phyloP scores from a whole-genome alignment of 2,888 invertebrate species.

The Agrochola lychnidis region DNA sequence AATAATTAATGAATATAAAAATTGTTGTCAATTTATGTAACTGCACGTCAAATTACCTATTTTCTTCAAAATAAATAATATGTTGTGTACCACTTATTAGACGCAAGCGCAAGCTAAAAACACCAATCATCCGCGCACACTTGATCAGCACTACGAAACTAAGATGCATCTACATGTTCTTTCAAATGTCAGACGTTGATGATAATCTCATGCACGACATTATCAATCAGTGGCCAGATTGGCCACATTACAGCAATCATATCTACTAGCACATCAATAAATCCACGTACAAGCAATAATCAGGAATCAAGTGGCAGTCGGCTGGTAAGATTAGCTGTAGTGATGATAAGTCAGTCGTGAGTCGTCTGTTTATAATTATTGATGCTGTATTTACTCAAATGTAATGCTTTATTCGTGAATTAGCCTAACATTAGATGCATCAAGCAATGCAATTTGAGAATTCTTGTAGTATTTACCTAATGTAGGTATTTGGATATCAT shows the following conservation, averaged over 20 bases:
- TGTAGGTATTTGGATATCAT: neutral
- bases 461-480: neutral
- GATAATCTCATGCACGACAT: slow-evolving; percentile 61
- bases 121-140: slow-evolving; percentile 52
- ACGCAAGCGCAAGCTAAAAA: slow-evolving; percentile 46
- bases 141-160: slow-evolving; percentile 25
- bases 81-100: slow-evolving; percentile 15
- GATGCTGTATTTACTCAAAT: slow-evolving; percentile 53
- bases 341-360: slow-evolving; percentile 50
- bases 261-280: slow-evolving; percentile 48
- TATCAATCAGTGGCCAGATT: slow-evolving; percentile 66
- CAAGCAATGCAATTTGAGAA: neutral
- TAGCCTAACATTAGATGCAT: slow-evolving; percentile 3
- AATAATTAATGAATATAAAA: neutral
- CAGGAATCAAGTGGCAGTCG: slow-evolving; percentile 52
- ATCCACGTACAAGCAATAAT: slow-evolving; percentile 53
- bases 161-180: slow-evolving; percentile 34
- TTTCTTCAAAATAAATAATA: slow-evolving; percentile 18
- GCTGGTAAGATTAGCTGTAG: slow-evolving; percentile 33
- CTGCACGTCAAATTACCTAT: slow-evolving; percentile 19
- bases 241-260: slow-evolving; percentile 63
- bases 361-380: slow-evolving; percentile 53
- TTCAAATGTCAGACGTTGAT: slow-evolving; percentile 62
- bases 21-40: neutral
- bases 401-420: slow-evolving; percentile 30